Base-by-base conservation (phyloP, 1,140 invertebrate genomes). In the Asobara japonica region DNA sequence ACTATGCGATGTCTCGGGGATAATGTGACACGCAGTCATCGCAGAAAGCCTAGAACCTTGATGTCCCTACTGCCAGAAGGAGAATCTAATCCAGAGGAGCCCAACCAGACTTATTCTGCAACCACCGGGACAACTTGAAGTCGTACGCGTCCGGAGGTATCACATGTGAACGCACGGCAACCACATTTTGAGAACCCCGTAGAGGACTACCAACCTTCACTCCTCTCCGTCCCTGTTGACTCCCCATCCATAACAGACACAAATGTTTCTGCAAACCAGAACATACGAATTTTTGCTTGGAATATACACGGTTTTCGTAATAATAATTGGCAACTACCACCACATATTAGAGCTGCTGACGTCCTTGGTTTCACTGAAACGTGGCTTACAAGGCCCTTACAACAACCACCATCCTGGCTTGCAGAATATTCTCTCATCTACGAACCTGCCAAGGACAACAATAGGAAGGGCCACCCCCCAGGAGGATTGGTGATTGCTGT, bases 301-400 rank as follows among this genome's bases (percentile, higher is more conserved):
- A 70, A 70, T 25, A 36, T 61, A 18, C 30, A 25, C 7, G 51
- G 33, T 7, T 45, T 13, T 22, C 20, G 20, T 8, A 22, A 25
- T 2, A 48, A 27, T 48, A 31, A 5, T 7, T 31, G 16, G 16
- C 10, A 65, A 10, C 29, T 65, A n/a, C n/a, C 62, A 13, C 13
- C 29, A 5, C 8, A 36, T 11, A 27, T 65, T 4, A 11, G 20
- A 5, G 62, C 13, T 10, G 13, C 27, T 29, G 62, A 65, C 62
- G n/a, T 65, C 33, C 62, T 71, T 8, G 61, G 69, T 29, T 45
- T 71, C n/a, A 36, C 25, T 22, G 69, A 71, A 41, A 62, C 69
- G 6, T 71, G 69, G 51, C 22, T 41, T 18, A 36, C 11, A 11
- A 18, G 20, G 2, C 33, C 33, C n/a, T 33, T 25, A 33, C 10